Percentiles rank a stretch among this genome's conserved stretches.
Evolutionary conservation across 2,888 invertebrate species (phyloP).

Genomic region (Litoditis marina): DNA sequence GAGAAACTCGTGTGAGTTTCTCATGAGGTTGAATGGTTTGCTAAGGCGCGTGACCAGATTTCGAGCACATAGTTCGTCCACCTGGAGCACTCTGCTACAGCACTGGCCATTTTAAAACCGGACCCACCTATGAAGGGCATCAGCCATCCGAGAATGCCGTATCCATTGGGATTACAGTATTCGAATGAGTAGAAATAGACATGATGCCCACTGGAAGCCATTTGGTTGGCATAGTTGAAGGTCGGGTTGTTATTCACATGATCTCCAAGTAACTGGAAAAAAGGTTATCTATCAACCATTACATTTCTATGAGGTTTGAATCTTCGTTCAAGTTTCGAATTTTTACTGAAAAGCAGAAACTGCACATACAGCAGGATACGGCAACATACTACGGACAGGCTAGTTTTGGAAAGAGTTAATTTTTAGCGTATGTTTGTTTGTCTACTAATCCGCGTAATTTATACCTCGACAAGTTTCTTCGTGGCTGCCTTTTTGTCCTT

Average conservation of each 20-base stretch:
- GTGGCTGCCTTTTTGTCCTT: constrained; percentile 22
- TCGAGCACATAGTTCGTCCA: too few relatives aligned
- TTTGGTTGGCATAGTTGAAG: constrained; percentile 22
- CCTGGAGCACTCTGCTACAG: too few relatives aligned
- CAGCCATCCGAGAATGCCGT: constrained; percentile 34
- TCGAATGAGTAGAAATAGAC: constrained; percentile 52
- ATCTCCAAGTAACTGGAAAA: constrained; percentile 33
- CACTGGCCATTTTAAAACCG: too few relatives aligned
- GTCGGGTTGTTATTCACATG: constrained; percentile 30
- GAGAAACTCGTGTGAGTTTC: too few relatives aligned
- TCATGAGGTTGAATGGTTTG: too few relatives aligned
- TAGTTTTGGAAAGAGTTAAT: too few relatives aligned
- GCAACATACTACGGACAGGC: too few relatives aligned
- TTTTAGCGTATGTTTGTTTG: too few relatives aligned
- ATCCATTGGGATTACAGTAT: constrained; percentile 34
- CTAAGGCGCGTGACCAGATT: too few relatives aligned
- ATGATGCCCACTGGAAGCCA: constrained; percentile 22
- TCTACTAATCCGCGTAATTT: background rate
- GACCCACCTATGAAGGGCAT: constrained; percentile 38
- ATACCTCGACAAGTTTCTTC: constrained; percentile 22
- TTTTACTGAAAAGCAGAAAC: background rate
- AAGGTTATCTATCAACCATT: background rate
- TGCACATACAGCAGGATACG: background rate
- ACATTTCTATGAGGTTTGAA: too few relatives aligned
- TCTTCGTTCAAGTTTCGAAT: too few relatives aligned